Conservation (phyloP, 2,797 vertebrate genomes). For the Taenioides sp. region DNA sequence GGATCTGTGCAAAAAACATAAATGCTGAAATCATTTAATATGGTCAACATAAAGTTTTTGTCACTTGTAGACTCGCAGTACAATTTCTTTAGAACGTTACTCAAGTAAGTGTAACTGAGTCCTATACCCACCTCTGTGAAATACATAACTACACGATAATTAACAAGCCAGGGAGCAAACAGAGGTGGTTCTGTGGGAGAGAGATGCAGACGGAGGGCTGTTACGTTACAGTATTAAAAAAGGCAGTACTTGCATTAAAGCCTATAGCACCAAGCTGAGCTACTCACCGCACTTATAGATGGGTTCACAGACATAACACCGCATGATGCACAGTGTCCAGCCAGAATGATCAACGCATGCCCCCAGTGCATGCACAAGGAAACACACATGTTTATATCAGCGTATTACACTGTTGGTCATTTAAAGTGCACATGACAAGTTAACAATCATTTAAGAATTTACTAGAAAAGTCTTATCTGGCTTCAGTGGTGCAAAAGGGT, state of each 20-base stretch:
- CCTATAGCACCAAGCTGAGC: constrained; percentile 20
- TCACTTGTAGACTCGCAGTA: too few species aligned
- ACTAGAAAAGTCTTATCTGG: too few species aligned
- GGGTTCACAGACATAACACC: constrained; percentile 51
- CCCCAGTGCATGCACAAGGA: constrained; percentile 63
- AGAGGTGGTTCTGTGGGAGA: constrained; percentile 5
- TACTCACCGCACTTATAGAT: constrained; percentile 38
- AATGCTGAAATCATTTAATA: too few species aligned
- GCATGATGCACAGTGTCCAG: constrained; percentile 54
- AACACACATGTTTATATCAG: constrained; percentile 51
- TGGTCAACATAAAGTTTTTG: too few species aligned
- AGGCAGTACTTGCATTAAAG: constrained; percentile 22
- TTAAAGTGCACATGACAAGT: neutral
- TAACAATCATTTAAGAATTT: neutral
- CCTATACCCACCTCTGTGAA: too few species aligned
- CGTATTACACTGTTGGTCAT: constrained; percentile 33
- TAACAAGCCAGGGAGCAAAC: constrained; percentile 38
- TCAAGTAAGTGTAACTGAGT: too few species aligned
- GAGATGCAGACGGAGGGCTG: constrained; percentile 21
- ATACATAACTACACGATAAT: constrained; percentile 40
- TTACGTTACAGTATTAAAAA: constrained; percentile 22
- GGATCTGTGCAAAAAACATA: too few species aligned
- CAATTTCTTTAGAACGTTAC: too few species aligned
- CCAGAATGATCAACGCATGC: constrained; percentile 66
- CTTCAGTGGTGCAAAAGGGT: too few species aligned